Conservation (phyloP, 1,140 invertebrate genomes). For the Drosophila parabipectinata region DNA sequence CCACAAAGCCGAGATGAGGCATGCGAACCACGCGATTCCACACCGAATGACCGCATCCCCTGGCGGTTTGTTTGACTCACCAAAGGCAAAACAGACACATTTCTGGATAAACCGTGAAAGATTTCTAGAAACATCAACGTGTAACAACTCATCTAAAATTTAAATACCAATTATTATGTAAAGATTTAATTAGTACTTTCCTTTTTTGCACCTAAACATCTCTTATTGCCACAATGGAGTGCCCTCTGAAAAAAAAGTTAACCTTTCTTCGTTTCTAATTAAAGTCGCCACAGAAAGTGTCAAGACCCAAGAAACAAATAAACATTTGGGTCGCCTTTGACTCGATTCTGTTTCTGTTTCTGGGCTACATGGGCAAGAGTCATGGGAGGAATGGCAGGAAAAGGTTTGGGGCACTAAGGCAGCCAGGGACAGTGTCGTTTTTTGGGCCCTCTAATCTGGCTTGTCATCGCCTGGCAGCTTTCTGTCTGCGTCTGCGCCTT, state of each 20-base stretch:
- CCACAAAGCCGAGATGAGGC: slow-evolving; percentile 36
- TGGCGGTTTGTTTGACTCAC: neutral
- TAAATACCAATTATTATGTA: too few species aligned
- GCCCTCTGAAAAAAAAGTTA: neutral
- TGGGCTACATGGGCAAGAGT: slow-evolving; percentile 14
- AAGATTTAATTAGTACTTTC: too few species aligned
- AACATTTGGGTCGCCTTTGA: slow-evolving; percentile 63
- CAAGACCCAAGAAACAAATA: slow-evolving; percentile 48
- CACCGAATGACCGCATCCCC: neutral
- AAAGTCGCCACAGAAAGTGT: slow-evolving; percentile 79
- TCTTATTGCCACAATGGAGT: neutral
- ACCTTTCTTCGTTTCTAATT: slow-evolving; percentile 62
- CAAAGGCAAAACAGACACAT: neutral
- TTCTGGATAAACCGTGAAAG: neutral
- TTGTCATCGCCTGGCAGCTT: slow-evolving; percentile 80
- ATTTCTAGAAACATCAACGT: too few species aligned
- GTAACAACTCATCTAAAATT: too few species aligned
- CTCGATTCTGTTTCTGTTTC: slow-evolving; percentile 17
- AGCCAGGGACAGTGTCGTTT: slow-evolving; percentile 59
- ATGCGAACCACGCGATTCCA: slow-evolving; percentile 62
- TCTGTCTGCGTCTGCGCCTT: slow-evolving; percentile 66
- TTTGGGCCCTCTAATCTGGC: slow-evolving; percentile 62
- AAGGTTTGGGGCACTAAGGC: slow-evolving; percentile 4
- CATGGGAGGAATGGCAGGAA: slow-evolving; percentile 5
- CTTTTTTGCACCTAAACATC: too few species aligned